Evolutionary conservation across 2,888 invertebrate species (phyloP).

Genomic region (Coenonympha glycerion): DNA sequence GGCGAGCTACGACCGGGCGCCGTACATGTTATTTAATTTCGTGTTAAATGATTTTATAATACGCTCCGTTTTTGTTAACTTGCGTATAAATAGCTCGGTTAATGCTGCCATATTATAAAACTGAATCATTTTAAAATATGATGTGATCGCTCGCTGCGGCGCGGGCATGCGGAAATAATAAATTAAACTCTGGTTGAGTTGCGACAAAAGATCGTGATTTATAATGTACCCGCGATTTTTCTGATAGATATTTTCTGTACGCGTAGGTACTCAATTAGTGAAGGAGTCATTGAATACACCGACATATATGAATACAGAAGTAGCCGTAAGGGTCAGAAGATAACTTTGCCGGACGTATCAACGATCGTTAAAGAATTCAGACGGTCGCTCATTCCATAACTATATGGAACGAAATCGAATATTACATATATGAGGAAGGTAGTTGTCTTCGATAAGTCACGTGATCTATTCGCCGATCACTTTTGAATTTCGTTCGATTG

Average conservation of each 20-base stretch:
- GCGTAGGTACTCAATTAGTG: not conserved
- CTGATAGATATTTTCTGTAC: not conserved
- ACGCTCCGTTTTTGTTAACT: slow-evolving; percentile 9
- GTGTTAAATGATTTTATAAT: not conserved
- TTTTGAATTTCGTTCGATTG: too few relatives aligned
- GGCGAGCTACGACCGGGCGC: too few relatives aligned
- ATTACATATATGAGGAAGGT: too few relatives aligned
- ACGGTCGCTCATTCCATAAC: too few relatives aligned
- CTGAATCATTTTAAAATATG: slow-evolving; percentile 23
- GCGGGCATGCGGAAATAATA: slow-evolving; percentile 18
- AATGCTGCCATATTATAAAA: slow-evolving; percentile 37
- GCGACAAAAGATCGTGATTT: slow-evolving; percentile 12
- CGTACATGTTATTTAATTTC: not conserved
- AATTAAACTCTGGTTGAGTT: slow-evolving; percentile 18
- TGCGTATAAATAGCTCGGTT: slow-evolving; percentile 16
- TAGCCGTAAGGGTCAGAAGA: too few relatives aligned
- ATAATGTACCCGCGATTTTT: slow-evolving; percentile 3
- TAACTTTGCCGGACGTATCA: too few relatives aligned
- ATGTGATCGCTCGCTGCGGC: slow-evolving; percentile 16
- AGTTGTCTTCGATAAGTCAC: too few relatives aligned
- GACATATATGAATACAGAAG: too few relatives aligned
- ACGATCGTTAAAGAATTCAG: too few relatives aligned
- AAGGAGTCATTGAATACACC: too few relatives aligned
- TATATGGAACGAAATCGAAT: too few relatives aligned
- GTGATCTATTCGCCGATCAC: too few relatives aligned